Conservation (phyloP, 2,797 vertebrate species). For the Buphagus erythrorhynchus region DNA sequence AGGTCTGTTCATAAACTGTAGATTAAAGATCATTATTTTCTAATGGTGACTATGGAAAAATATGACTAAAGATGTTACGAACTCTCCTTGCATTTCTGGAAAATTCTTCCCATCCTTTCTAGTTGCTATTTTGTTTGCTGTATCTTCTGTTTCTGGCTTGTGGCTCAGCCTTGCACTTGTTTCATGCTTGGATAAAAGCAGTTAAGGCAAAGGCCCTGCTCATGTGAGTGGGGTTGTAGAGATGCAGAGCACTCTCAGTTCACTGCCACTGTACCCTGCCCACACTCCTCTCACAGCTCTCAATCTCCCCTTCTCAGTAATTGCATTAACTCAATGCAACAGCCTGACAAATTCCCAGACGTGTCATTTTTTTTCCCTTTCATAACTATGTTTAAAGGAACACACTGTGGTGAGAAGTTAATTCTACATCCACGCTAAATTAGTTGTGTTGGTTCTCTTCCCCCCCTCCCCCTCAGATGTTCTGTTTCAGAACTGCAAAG, state of each 20-base stretch:
- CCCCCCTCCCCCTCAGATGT: neutral
- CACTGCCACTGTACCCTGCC: neutral
- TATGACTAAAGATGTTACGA: neutral
- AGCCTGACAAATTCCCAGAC: neutral
- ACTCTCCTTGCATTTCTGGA: neutral
- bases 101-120: neutral
- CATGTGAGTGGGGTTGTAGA: accelerated
- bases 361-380: neutral
- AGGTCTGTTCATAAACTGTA: neutral
- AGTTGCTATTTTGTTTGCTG: neutral
- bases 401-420: neutral
- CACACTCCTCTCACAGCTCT: neutral
- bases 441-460: neutral
- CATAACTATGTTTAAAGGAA: neutral
- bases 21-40: neutral
- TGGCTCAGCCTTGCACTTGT: neutral
- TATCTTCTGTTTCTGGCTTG: neutral
- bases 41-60: neutral
- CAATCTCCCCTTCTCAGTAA: neutral
- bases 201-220: neutral
- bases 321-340: neutral
- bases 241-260: neutral
- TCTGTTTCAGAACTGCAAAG: neutral
- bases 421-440: neutral
- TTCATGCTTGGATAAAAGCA: neutral